Evolutionary conservation across 2,797 vertebrate genomes (phyloP), one percentile per base, ranked within the genome.

Genomic region (Oceanodroma leucorhoa): DNA sequence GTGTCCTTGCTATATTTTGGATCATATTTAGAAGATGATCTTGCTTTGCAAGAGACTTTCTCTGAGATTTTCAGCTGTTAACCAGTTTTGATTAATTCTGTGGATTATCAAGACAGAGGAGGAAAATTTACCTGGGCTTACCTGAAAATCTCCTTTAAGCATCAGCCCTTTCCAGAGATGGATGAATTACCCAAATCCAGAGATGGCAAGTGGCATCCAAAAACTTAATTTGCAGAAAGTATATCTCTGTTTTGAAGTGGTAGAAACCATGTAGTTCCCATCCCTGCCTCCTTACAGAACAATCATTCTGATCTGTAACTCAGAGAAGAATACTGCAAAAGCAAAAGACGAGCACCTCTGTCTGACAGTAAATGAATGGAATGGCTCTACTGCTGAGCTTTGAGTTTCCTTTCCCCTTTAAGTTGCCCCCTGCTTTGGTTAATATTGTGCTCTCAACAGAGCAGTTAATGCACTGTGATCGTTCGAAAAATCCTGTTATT

Each of bases 111-210:
- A 80, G 60, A 66, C 43, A 83, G 40, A 76, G 45, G 10, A 71
- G 67, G 72, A 91, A 94, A 81, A 87, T 57, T 21, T 76, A 90
- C 67, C 76, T 76, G 62, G 36, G 51, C 3, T 90, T 83, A 89
- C 65, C 64, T 83, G 81, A 83, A 95, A 77, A 90, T 93, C 60
- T 70, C 43, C 64, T 89, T 87, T 73, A 89, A 80, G 60, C 46
- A 69, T 41, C 45, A 38, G 27, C 29, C 16, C 12, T 69, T 86
- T 83, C 38, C 46, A 65, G 81, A 90, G 72, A 21, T 14, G 30
- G 66, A 41, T 70, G 53, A 87, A 46, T 46, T 9, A 73, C 43
- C 14, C 26, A 86, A 80, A 92, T 72, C 73, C 81, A 57, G 58
- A 92, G 34, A 1, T 71, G 54, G 34, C 22, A 53, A 41, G 13